phyloP scores from a whole-genome alignment of 2,113 vertebrate species.

The Megaceryle torquata region DNA sequence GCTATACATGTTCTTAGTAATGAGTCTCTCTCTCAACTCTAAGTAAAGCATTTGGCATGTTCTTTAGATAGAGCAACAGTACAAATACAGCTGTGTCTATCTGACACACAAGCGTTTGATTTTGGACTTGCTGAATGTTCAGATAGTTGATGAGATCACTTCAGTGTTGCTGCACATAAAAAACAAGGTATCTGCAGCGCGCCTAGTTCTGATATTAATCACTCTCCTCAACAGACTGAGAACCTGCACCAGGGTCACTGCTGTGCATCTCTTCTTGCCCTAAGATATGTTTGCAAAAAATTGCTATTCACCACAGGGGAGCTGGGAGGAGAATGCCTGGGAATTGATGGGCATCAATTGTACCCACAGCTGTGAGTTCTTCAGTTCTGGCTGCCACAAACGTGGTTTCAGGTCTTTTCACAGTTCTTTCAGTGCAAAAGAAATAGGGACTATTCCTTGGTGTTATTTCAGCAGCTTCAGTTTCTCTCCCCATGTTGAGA shows the following conservation, averaged over 20 bases:
- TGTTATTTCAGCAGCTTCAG: neutral
- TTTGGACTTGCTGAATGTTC: conserved; percentile 69
- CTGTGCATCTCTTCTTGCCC: neutral
- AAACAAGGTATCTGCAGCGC: conserved; percentile 39
- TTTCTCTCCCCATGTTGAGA: neutral
- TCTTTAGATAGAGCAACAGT: conserved; percentile 68
- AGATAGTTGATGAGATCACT: conserved; percentile 62
- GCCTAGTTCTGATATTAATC: neutral
- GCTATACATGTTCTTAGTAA: conserved; percentile 68
- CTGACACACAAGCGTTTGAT: conserved; percentile 61
- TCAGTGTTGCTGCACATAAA: conserved; percentile 15
- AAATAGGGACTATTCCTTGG: neutral
- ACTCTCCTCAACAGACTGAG: neutral
- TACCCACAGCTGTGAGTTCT: conserved; percentile 61
- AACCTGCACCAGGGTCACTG: conserved; percentile 5
- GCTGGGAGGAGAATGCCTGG: conserved; percentile 6
- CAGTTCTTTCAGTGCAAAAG: conserved; percentile 38
- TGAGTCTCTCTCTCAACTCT: conserved; percentile 57
- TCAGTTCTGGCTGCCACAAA: conserved; percentile 50
- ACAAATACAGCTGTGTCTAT: conserved; percentile 71
- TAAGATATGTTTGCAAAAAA: conserved; percentile 2
- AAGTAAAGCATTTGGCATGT: conserved; percentile 66
- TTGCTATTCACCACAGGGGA: conserved; percentile 13
- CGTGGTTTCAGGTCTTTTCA: conserved; percentile 43
- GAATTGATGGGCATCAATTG: conserved; percentile 43